phyloP scores from a whole-genome alignment of 2,888 invertebrate genomes.

The Notodonta ziczac region DNA sequence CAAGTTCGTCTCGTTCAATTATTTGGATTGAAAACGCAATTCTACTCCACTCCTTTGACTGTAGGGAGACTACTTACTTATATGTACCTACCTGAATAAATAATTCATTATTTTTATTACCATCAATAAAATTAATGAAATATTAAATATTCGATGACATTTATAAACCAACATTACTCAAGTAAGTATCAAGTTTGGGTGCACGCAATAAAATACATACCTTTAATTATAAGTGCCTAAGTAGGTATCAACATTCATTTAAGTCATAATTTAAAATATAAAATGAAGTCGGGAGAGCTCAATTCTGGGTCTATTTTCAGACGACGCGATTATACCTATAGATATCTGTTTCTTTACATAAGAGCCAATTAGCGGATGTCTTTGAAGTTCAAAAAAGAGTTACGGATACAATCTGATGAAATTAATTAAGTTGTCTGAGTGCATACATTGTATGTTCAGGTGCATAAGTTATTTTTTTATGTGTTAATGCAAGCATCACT shows the following conservation, averaged over 20 bases:
- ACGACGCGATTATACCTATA: constrained; percentile 24
- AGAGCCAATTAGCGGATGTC: constrained; percentile 71
- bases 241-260: no score
- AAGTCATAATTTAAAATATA: not conserved
- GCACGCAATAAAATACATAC: not conserved
- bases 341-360: constrained; percentile 44
- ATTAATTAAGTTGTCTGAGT: constrained; percentile 76
- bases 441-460: constrained; percentile 54
- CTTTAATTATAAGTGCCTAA: no score
- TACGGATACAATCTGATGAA: constrained; percentile 70
- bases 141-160: constrained; percentile 16
- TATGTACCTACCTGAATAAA: constrained; percentile 7
- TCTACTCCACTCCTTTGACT: constrained; percentile 10
- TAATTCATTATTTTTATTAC: constrained; percentile 19
- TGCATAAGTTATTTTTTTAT: constrained; percentile 60
- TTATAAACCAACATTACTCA: no score
- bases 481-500: constrained; percentile 39
- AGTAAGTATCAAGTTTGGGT: not conserved
- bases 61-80: not conserved
- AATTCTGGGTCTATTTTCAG: constrained; percentile 31
- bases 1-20: constrained; percentile 22
- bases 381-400: constrained; percentile 75
- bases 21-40: constrained; percentile 20
- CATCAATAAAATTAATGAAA: constrained; percentile 15
- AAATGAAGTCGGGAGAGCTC: not conserved